Percentiles rank a stretch among this genome's conserved stretches.
Conservation (phyloP, 2,888 invertebrate genomes). For the Acrobasis repandana region DNA sequence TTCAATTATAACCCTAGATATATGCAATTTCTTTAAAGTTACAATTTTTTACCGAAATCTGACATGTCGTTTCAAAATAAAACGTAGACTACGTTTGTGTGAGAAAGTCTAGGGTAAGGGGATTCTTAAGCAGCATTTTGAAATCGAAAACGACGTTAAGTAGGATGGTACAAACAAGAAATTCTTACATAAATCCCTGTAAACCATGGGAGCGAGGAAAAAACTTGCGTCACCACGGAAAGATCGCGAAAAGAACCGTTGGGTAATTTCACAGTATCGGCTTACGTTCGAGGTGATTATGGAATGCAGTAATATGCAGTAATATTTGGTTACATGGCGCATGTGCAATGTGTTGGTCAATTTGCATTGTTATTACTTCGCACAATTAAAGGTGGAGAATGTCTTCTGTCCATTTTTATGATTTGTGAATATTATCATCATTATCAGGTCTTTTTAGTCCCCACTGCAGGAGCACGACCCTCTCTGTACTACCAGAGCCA, state of each 20-base stretch:
- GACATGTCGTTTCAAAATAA: too few species aligned
- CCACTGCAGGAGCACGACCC: too few species aligned
- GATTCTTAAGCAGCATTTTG: neutral
- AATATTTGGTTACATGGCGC: slow-evolving; percentile 2
- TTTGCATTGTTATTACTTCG: neutral
- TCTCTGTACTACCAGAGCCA: too few species aligned
- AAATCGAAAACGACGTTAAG: neutral
- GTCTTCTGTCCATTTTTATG: too few species aligned
- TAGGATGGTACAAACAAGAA: neutral
- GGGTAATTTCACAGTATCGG: slow-evolving; percentile 10
- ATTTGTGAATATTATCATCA: too few species aligned
- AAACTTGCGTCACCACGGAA: slow-evolving; percentile 11
- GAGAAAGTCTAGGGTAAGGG: too few species aligned
- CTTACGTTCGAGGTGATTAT: slow-evolving; percentile 10
- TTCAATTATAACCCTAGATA: too few species aligned
- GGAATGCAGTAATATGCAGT: slow-evolving; percentile 13
- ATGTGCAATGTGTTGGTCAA: slow-evolving; percentile 5
- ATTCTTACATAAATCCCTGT: slow-evolving; percentile 3
- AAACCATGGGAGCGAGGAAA: neutral
- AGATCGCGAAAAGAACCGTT: slow-evolving; percentile 6
- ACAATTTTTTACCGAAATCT: too few species aligned
- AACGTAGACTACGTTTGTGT: too few species aligned
- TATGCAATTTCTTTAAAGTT: too few species aligned
- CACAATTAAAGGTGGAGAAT: neutral
- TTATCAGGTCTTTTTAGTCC: too few species aligned